Conservation (phyloP, 2,113 vertebrate species). For the Bufo gargarizans region DNA sequence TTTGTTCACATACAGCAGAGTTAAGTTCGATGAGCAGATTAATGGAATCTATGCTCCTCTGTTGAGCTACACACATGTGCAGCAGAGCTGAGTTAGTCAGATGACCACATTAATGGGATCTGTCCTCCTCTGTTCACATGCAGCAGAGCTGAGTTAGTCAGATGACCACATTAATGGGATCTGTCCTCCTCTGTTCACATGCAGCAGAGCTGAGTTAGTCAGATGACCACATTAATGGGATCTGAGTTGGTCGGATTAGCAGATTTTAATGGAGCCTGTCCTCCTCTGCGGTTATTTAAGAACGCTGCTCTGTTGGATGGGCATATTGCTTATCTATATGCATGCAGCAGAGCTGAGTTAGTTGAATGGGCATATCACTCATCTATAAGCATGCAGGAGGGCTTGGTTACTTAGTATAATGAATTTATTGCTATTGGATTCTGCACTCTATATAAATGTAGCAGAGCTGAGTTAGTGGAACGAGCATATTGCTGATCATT, state of each 20-base stretch:
- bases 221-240: background rate
- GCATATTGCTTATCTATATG: too few species aligned
- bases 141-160: background rate
- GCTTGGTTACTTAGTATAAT: background rate
- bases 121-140: background rate
- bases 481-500: background rate
- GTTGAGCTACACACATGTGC: too few species aligned
- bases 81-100: background rate
- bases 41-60: too few species aligned
- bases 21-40: too few species aligned
- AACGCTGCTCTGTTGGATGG: too few species aligned
- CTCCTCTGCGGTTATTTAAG: too few species aligned
- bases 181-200: background rate
- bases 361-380: background rate
- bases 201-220: background rate
- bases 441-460: background rate
- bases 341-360: background rate
- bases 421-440: too few species aligned
- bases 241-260: background rate
- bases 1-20: too few species aligned
- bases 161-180: background rate
- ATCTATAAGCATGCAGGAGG: background rate
- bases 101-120: background rate
- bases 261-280: too few species aligned
- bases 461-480: background rate